phyloP scores from a whole-genome alignment of 30 jellyfish, hydroid and myxozoan species.

The Turritopsis rubra region DNA sequence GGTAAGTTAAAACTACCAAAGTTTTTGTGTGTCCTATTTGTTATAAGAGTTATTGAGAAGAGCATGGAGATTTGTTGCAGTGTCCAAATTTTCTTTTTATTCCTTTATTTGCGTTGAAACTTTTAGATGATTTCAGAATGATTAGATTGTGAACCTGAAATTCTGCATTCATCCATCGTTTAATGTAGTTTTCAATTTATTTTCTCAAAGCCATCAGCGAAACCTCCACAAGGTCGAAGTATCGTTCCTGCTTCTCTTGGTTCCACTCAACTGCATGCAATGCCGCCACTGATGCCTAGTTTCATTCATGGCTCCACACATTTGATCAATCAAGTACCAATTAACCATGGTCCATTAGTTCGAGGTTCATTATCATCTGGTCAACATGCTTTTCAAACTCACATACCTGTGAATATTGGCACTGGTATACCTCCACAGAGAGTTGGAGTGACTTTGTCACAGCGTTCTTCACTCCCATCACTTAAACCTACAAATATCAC shows the following conservation, averaged over 20 bases:
- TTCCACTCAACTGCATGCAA: constrained; percentile 82
- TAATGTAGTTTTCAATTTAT: neutral
- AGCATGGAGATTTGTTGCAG: neutral
- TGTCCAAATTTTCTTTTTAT: neutral
- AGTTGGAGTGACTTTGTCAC: constrained; percentile 53
- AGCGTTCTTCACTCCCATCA: constrained; percentile 63
- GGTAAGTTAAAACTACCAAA: constrained; percentile 35
- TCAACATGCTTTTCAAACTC: constrained; percentile 76
- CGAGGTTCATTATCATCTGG: constrained; percentile 47
- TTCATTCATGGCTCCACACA: constrained; percentile 81
- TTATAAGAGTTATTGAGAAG: neutral
- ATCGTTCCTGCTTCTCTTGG: constrained; percentile 83
- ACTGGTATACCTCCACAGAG: constrained; percentile 93
- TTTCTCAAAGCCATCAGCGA: constrained; percentile 42
- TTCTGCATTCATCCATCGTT: neutral
- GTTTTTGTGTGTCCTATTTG: neutral
- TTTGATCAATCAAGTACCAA: constrained; percentile 63
- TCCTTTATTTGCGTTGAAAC: neutral
- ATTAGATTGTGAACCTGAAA: neutral
- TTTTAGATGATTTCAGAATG: neutral
- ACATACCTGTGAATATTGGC: constrained; percentile 78
- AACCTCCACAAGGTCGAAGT: constrained; percentile 57
- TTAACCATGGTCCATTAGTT: constrained; percentile 62
- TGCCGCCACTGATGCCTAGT: constrained; percentile 88
- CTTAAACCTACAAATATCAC: constrained; percentile 58